Base-by-base conservation (phyloP, 1,140 invertebrate species). In the Gonioctena quinquepunctata region DNA sequence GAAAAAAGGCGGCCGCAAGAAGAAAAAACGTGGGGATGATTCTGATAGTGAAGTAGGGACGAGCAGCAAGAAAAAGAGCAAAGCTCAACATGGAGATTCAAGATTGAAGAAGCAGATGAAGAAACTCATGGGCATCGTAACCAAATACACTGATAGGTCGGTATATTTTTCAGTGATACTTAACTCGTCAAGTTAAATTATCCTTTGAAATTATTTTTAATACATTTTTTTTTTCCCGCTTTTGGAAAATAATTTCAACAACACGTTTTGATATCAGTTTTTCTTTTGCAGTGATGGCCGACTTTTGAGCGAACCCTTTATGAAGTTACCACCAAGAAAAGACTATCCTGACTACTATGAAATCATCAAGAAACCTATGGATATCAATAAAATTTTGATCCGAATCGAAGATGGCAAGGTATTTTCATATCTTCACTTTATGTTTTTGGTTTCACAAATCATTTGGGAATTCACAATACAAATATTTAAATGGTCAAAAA, bases 301-400 rank as follows among this genome's bases (percentile, higher is more conserved):
- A 60, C 87, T 95, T 5, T 84, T 99, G 2, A 97, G 95, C 76
- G 94, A 96, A 78, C 95, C 95, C 5, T 99, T 99, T 82, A 94
- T 97, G 90, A 95, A 97, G 82, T 84, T 99, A 59, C 97, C 97
- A 8, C 94, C 96, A 1, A 89, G 92, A 49, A 90, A 94, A 74
- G 94, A 97, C 77, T 85, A 98, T 54, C 96, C 97, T 0, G 96
- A 99, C 83, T 99, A 99, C 84, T 99, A 99, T 83, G 95, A 98
- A 76, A 90, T 99, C 18, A 99, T 99, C 75, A 96, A 96, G 76
- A 95, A 95, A 80, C 96, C 97, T 0, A 88, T 99, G 61, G 97
- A 99, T 80, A 97, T 99, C 60, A 96, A 95, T 80, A 98, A 97
- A 83, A 94, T 99, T 48, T 83, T 94, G 72, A 88, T 89, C 64